Base-by-base conservation (phyloP, 2,888 invertebrate genomes). In the Ceraclea dissimilis region DNA sequence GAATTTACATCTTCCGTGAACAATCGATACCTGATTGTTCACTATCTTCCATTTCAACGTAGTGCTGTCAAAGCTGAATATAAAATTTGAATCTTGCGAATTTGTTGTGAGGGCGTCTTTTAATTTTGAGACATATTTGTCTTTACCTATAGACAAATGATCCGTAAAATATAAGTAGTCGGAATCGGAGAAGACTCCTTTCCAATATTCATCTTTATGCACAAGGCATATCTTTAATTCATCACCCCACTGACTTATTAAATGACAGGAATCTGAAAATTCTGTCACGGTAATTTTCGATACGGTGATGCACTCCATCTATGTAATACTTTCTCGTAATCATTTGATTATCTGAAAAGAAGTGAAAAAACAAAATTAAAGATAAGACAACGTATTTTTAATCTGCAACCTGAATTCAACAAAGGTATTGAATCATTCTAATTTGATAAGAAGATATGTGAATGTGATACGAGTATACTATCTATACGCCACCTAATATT, bases 191-290 rank as follows among this genome's bases (percentile, higher is more conserved):
- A 59, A 51, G 19, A n/a, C 53, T 22, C 59, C 59, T 31, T 17
- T 56, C 61, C 61, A 61, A 53, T 50, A 49, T 33, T 57, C 26
- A 51, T 61, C 56, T 8, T 53, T 53, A 21, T 56, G 21, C 18
- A 61, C 44, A 8, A 61, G 22, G 10, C 22, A 55, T 18, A 59
- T 19, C 31, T 51, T 48, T 11, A 57, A 17, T 18, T 55, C 19
- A 16, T 49, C 53, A 13, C 34, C 47, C 61, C 61, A 61, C 6
- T 17, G 34, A 16, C 49, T 49, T 19, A 57, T 57, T 5, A 57
- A 47, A 49, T 57, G 50, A 34, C 16, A 22, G 8, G 51, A 34
- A 6, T 54, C 48, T 6, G 46, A 19, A 2, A 6, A 22, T 8
- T 54, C 51, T 5, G 54, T 51, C 1, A 58, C 18, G 19, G 16